Conservation (phyloP, 2,113 vertebrate species). For the Nestor notabilis region DNA sequence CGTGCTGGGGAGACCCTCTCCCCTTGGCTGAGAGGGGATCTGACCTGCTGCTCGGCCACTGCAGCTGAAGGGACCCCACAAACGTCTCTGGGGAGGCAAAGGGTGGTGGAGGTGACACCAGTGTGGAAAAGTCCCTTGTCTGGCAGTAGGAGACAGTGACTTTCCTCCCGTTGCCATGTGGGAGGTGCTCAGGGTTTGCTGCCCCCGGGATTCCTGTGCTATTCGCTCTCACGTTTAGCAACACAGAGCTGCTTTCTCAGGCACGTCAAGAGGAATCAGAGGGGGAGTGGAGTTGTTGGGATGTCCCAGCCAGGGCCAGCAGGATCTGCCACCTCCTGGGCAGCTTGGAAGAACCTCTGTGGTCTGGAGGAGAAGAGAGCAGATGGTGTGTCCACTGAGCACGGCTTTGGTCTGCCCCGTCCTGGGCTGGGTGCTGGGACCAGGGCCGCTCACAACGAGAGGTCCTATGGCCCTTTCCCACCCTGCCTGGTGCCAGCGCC, state of each 20-base stretch:
- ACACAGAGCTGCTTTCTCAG: neutral
- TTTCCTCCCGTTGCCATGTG: accelerated
- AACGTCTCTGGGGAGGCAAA: neutral
- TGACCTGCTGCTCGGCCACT: neutral
- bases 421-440: neutral
- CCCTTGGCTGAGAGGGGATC: accelerated
- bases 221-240: neutral
- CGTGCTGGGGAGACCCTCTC: neutral
- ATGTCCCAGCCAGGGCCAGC: neutral
- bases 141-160: neutral
- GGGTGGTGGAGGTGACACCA: neutral
- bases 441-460: neutral
- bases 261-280: neutral
- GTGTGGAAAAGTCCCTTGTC: neutral
- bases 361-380: neutral
- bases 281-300: neutral
- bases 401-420: neutral
- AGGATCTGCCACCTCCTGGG: neutral
- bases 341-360: neutral
- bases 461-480: neutral
- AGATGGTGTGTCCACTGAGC: accelerated
- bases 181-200: neutral
- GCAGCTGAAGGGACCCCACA: neutral
- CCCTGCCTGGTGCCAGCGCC: neutral
- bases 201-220: neutral